Percentiles rank a stretch among this genome's conserved stretches.
phyloP scores from a whole-genome alignment of 2,888 invertebrate genomes.

The Tillus elongatus region DNA sequence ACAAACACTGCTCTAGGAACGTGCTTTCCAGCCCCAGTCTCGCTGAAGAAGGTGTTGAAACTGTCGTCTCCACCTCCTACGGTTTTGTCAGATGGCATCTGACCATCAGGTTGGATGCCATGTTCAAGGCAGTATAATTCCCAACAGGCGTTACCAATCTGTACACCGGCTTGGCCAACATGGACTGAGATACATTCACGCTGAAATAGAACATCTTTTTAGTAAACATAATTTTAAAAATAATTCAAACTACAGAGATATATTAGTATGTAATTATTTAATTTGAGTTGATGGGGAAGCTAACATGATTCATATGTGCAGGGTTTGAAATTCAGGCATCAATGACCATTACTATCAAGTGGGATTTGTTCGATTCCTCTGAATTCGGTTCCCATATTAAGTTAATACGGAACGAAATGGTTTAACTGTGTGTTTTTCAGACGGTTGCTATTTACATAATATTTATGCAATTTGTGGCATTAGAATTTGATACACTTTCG shows the following conservation, averaged over 20 bases:
- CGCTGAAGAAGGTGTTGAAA: constrained; percentile 91
- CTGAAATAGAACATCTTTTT: constrained; percentile 41
- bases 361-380: too few relatives aligned
- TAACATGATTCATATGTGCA: too few relatives aligned
- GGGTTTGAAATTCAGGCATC: too few relatives aligned
- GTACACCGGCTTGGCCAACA: constrained; percentile 77
- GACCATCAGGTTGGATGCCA: constrained; percentile 87
- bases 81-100: constrained; percentile 64
- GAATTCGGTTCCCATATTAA: too few relatives aligned
- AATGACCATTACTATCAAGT: too few relatives aligned
- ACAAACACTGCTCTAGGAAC: constrained; percentile 92
- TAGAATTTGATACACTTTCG: too few relatives aligned
- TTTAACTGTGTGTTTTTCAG: too few relatives aligned
- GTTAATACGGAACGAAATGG: too few relatives aligned
- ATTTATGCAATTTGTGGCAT: too few relatives aligned
- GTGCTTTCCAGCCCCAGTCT: constrained; percentile 93
- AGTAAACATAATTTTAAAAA: constrained; percentile 7
- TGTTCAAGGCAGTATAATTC: constrained; percentile 81
- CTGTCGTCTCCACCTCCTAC: constrained; percentile 87
- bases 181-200: constrained; percentile 73
- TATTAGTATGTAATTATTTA: neutral
- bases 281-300: too few relatives aligned
- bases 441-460: too few relatives aligned
- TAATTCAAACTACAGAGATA: neutral
- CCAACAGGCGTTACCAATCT: constrained; percentile 87